Evolutionary conservation across 2,888 invertebrate genomes (phyloP).

Genomic region (Ptychoptera contaminata): DNA sequence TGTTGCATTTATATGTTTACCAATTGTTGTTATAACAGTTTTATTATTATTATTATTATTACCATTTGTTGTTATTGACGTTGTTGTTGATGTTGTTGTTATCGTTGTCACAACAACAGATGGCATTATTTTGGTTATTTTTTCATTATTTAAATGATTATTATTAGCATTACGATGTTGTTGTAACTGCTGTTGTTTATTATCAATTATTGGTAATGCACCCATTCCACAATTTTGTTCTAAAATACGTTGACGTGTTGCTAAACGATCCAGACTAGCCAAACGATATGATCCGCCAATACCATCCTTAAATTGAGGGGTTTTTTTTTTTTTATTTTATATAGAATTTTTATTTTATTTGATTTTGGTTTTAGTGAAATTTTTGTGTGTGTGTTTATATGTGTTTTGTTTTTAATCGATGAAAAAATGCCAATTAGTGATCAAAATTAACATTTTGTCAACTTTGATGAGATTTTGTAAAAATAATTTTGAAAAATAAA

Average conservation of each 20-base stretch:
- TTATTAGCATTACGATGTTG: constrained; percentile 4
- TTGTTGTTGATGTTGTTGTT: constrained; percentile 11
- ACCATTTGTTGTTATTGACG: constrained; percentile 11
- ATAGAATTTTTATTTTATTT: too few species aligned
- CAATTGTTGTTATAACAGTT: too few species aligned
- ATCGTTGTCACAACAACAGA: constrained; percentile 3
- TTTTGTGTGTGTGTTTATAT: too few species aligned
- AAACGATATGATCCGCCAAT: constrained; percentile 61
- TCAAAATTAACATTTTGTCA: too few species aligned
- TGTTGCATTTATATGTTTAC: neutral
- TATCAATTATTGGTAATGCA: neutral
- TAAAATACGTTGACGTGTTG: constrained; percentile 65
- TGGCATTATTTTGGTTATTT: constrained; percentile 1
- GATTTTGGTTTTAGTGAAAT: too few species aligned
- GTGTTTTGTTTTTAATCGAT: too few species aligned
- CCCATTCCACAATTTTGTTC: constrained; percentile 36
- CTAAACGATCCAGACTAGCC: constrained; percentile 68
- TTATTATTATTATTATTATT: too few species aligned
- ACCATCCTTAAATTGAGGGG: constrained; percentile 35
- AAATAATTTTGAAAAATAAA: too few species aligned
- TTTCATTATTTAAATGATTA: neutral
- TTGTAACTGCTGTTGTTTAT: constrained; percentile 5
- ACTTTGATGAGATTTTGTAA: too few species aligned
- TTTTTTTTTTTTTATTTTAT: too few species aligned
- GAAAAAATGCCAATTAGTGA: too few species aligned